Conservation (phyloP, 2,113 vertebrate species). For the Dicentrarchus labrax region DNA sequence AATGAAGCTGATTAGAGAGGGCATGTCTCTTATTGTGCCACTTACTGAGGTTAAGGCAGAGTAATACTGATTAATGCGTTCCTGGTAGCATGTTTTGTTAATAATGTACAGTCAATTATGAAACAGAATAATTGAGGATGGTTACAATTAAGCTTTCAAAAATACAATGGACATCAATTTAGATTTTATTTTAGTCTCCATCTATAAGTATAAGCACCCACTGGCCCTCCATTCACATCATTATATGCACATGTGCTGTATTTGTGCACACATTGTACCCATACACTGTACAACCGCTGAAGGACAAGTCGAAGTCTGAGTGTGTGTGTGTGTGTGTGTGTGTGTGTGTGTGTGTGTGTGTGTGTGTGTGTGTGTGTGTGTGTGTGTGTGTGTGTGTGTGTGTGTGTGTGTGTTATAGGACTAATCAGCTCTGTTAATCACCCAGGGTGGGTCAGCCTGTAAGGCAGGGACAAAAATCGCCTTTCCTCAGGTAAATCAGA, state of each 20-base stretch:
- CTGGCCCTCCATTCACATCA: conserved; percentile 20
- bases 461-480: conserved; percentile 59
- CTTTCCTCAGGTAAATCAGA: conserved; percentile 76
- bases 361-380: conserved; percentile 12
- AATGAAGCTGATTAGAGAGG: conserved; percentile 81
- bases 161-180: conserved; percentile 62
- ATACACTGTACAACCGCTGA: conserved; percentile 33
- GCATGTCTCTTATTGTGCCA: conserved; percentile 81
- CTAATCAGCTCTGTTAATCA: conserved; percentile 80
- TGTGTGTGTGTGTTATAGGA: conserved; percentile 45
- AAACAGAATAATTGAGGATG: conserved; percentile 55
- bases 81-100: conserved; percentile 70
- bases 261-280: neutral
- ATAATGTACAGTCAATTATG: conserved; percentile 74
- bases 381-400: conserved; percentile 7
- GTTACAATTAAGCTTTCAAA: conserved; percentile 69
- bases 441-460: conserved; percentile 67
- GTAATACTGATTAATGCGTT: conserved; percentile 78
- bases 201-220: conserved; percentile 8
- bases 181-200: conserved; percentile 44
- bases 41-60: conserved; percentile 78
- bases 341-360: conserved; percentile 21
- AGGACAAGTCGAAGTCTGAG: conserved; percentile 53
- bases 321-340: conserved; percentile 21
- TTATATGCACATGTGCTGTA: conserved; percentile 13